Conservation (phyloP, 2,888 invertebrate species). For the Poecilobothrus nobilitatus region DNA sequence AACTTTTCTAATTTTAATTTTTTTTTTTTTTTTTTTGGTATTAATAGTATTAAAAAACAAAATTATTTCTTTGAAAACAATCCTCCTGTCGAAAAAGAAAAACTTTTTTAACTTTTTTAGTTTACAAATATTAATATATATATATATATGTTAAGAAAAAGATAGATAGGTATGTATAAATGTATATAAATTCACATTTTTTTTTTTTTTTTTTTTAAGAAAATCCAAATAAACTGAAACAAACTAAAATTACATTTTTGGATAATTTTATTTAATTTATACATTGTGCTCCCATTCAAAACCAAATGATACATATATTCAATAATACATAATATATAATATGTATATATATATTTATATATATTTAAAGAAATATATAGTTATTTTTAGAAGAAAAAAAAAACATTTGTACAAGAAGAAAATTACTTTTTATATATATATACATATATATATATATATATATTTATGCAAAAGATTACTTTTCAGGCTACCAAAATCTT, state of each 20-base stretch:
- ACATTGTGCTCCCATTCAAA: not conserved
- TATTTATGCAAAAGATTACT: not conserved
- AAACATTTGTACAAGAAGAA: not conserved
- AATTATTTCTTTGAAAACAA: too few relatives aligned
- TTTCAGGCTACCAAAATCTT: not conserved
- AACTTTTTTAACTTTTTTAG: not conserved
- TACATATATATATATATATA: too few relatives aligned
- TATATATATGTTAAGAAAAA: too few relatives aligned
- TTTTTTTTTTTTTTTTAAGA: too few relatives aligned
- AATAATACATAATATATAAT: not conserved
- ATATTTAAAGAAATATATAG: not conserved
- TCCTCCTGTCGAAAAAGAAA: too few relatives aligned
- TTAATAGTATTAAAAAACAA: too few relatives aligned
- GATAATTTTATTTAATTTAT: conserved; percentile 3
- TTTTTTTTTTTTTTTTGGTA: too few relatives aligned
- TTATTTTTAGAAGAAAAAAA: not conserved
- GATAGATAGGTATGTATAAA: too few relatives aligned
- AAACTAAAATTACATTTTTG: not conserved
- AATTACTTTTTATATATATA: not conserved
- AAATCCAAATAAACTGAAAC: not conserved
- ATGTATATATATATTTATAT: not conserved
- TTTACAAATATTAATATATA: not conserved
- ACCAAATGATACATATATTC: not conserved
- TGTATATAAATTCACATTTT: too few relatives aligned
- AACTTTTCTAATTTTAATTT: too few relatives aligned